Base-by-base conservation (phyloP, 1,140 invertebrate genomes). In the Eubasilissa regina region DNA sequence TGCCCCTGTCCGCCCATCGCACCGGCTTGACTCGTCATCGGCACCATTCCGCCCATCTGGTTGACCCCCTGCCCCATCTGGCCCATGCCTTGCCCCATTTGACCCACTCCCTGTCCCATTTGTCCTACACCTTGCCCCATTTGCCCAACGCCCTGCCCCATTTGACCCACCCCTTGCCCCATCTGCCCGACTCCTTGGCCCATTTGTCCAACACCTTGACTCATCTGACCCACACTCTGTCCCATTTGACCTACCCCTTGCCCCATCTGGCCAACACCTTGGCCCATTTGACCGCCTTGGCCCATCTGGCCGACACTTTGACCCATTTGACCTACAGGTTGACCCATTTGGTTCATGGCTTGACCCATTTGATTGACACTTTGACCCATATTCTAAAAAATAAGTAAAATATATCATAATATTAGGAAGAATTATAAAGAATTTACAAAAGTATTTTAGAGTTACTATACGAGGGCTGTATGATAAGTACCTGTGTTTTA, bases 1-100 rank as follows among this genome's bases (percentile, higher is more conserved):
- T 87, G 84, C n/a, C 86, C 87, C 84, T 91, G 88, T n/a, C 89
- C 89, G 12, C 89, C 88, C 89, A 92, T 90, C 9, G 84, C 84
- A 0, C 86, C 87, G 9, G 83, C 83, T 82, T 89, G 89, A 70
- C 84, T 87, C 70, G 85, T 87, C 86, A 90, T 89, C 8, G 84
- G 84, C 17, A 84, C 85, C 85, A 89, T 88, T 19, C 86, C 88
- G 0, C 86, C 87, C 76, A 83, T 80, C 58, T 79, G 82, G 35
- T 60, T 58, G 13, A 81, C 76, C 6, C 76, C 75, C 55, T 79
- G 87, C 81, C 21, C 80, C 88, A 89, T 88, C 78, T 89, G 88
- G 0, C 87, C 85, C 87, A 91, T 87, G 12, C 70, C 56, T 48
- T 80, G 87, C 82, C 35, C 82, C 84, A 81, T 80, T 81, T 88